Conservation (phyloP, 2,113 vertebrate genomes). For the Cyprinodon variegatus region DNA sequence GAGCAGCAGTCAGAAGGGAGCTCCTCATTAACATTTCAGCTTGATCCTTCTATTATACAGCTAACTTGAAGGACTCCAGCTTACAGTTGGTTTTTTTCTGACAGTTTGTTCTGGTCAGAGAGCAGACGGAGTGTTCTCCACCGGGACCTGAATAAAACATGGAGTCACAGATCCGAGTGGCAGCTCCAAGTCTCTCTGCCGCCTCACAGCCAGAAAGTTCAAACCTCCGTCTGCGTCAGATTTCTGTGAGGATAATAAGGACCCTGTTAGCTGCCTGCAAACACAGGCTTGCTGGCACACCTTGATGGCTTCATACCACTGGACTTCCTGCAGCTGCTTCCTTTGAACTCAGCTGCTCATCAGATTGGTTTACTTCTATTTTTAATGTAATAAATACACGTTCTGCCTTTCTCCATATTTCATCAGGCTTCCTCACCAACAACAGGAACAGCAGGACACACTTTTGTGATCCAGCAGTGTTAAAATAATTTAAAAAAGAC, state of each 20-base stretch:
- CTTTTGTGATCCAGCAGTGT: background rate
- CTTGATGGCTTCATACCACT: background rate
- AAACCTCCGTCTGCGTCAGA: background rate
- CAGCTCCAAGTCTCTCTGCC: background rate
- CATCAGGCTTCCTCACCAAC: background rate
- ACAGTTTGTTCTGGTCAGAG: background rate
- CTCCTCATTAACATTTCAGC: background rate
- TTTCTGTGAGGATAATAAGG: background rate
- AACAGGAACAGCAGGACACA: background rate
- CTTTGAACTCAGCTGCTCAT: background rate
- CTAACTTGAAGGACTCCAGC: no score
- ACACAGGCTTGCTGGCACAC: background rate
- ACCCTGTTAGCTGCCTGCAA: background rate
- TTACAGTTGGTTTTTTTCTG: background rate
- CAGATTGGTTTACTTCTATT: background rate
- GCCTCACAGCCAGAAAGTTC: background rate
- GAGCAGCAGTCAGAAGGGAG: background rate
- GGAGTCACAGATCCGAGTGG: background rate
- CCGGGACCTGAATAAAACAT: slow-evolving; percentile 13
- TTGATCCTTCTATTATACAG: background rate
- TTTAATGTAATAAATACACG: background rate
- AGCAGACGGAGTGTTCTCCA: background rate
- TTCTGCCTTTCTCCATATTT: background rate
- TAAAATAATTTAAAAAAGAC: background rate
- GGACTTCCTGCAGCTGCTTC: background rate